phyloP scores from a whole-genome alignment of 2,113 vertebrate genomes.

The Nesogale talazaci region DNA sequence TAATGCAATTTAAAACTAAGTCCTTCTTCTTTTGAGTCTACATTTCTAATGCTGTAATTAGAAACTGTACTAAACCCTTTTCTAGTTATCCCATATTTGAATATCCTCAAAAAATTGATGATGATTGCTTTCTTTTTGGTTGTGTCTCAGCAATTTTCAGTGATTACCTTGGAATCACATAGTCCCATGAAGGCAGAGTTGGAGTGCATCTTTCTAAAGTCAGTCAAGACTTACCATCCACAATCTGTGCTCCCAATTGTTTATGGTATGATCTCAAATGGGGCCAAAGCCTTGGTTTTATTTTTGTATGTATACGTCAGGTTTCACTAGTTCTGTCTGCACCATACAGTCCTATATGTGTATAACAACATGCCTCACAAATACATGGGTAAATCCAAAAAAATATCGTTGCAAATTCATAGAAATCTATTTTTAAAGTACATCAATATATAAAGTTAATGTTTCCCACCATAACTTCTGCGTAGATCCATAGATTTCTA shows the following conservation, averaged over 20 bases:
- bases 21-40: neutral
- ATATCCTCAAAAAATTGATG: neutral
- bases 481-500: neutral
- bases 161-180: neutral
- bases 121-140: neutral
- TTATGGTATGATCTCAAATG: neutral
- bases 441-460: no score
- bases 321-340: no score
- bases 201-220: neutral
- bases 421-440: no score
- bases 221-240: neutral
- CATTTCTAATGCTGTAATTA: conserved; percentile 22
- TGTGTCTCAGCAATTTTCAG: neutral
- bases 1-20: conserved; percentile 42
- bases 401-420: no score
- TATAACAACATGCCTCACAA: no score
- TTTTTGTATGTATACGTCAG: no score
- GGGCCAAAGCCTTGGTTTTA: no score
- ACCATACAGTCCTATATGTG: no score
- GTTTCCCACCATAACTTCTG: no score
- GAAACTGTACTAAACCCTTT: neutral
- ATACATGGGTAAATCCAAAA: no score
- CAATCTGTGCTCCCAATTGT: neutral
- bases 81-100: neutral
- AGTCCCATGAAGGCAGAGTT: neutral